These are phyloP conservation scores for Lomographa bimaculata DNA, from an alignment of 2,888 invertebrate species.

Conservation along the genomic window DNA sequence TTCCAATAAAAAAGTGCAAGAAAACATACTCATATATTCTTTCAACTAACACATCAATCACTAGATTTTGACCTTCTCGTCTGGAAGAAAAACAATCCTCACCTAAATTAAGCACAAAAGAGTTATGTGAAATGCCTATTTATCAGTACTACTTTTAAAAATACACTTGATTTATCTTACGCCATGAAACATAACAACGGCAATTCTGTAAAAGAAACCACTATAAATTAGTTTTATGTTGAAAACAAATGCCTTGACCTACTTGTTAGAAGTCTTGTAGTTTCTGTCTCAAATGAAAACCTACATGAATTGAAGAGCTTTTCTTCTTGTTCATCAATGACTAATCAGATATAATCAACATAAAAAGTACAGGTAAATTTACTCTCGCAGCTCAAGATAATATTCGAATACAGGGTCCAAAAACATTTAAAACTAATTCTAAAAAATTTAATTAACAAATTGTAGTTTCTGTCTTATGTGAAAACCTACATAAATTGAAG, in stretches of 20 bases:
- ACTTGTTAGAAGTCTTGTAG: conserved; percentile 24
- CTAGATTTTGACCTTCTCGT: conserved; percentile 1
- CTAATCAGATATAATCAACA: no score
- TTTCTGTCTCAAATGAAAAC: conserved; percentile 9
- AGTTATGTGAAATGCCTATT: conserved; percentile 15
- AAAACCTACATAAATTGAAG: no score
- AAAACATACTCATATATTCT: conserved; percentile 17
- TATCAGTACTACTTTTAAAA: conserved; percentile 26
- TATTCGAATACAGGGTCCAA: no score
- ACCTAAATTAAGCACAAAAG: conserved; percentile 1
- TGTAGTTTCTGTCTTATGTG: no score
- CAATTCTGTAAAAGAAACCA: conserved; percentile 33
- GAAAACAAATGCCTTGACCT: conserved; percentile 33
- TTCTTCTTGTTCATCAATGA: no score
- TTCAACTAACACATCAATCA: conserved; percentile 11
- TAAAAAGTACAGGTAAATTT: no score
- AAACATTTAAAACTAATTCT: no score
- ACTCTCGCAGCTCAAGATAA: no score
- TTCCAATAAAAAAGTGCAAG: no score
- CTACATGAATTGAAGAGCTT: neutral
- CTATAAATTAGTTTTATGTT: conserved; percentile 38
- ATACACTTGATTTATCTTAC: conserved; percentile 31
- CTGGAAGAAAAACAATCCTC: conserved; percentile 3
- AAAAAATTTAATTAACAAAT: no score
- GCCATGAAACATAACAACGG: conserved; percentile 31